Percentiles rank a stretch among this genome's conserved stretches.
Evolutionary conservation across 2,797 vertebrate genomes (phyloP).

Genomic region (Stomatorhinus walkeri): DNA sequence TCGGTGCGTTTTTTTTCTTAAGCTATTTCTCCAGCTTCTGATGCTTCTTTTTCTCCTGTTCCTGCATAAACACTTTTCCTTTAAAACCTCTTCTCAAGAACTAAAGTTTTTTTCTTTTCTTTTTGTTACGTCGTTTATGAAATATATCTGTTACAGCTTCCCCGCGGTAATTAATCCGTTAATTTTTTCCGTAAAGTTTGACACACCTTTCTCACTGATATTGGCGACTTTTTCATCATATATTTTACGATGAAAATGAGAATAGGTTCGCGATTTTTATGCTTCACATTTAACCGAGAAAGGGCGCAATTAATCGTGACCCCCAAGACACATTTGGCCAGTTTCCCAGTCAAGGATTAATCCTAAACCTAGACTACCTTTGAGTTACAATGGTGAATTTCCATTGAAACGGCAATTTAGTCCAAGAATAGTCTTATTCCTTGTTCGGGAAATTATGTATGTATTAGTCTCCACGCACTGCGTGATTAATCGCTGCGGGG

Average conservation of each 20-base stretch:
- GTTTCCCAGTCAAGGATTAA: no score
- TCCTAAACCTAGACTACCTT: no score
- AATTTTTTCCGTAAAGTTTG: background rate
- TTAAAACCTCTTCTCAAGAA: background rate
- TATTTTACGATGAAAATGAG: background rate
- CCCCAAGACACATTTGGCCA: conserved; percentile 31
- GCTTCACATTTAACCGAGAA: background rate
- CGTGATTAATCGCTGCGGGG: conserved; percentile 40
- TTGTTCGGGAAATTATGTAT: conserved; percentile 32
- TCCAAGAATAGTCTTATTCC: no score
- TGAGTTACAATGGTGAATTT: no score
- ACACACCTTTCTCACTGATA: background rate
- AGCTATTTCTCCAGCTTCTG: background rate
- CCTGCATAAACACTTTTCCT: conserved; percentile 1
- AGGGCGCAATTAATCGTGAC: background rate
- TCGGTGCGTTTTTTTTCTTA: conserved; percentile 10
- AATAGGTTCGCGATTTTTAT: background rate
- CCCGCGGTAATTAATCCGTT: background rate
- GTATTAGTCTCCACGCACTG: conserved; percentile 41
- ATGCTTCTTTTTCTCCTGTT: background rate
- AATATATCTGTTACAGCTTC: background rate
- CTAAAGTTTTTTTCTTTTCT: background rate
- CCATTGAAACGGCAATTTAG: no score
- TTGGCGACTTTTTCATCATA: background rate
- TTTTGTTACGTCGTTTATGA: background rate